Percentiles rank a stretch among this genome's conserved stretches.
Evolutionary conservation across 2,113 vertebrate genomes (phyloP).

Genomic region (Salminus brasiliensis): DNA sequence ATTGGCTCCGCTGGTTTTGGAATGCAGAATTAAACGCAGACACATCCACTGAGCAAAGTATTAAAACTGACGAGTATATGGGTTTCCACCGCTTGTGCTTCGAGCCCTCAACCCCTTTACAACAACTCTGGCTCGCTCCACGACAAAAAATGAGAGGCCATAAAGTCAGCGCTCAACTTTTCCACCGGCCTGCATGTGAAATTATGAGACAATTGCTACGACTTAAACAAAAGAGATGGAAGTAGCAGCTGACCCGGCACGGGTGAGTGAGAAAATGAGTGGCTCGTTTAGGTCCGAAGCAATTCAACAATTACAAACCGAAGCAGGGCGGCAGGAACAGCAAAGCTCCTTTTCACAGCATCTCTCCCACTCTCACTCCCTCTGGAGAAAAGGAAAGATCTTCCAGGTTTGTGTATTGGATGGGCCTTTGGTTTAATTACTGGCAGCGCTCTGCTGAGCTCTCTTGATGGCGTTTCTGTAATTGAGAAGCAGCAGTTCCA

Average conservation of each 20-base stretch:
- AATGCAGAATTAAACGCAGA: conserved; percentile 71
- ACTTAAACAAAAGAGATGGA: conserved; percentile 71
- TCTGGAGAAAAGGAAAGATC: conserved; percentile 41
- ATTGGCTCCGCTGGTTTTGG: conserved; percentile 63
- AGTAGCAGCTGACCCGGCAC: conserved; percentile 66
- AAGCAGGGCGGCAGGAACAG: conserved; percentile 55
- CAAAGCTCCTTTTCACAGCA: conserved; percentile 53
- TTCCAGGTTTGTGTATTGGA: conserved; percentile 57
- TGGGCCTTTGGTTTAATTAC: conserved; percentile 62
- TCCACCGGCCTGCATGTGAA: conserved; percentile 67
- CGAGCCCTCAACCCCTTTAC: conserved; percentile 63
- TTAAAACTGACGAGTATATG: conserved; percentile 65
- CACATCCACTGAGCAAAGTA: conserved; percentile 65
- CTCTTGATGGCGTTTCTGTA: conserved; percentile 61
- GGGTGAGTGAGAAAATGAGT: conserved; percentile 62
- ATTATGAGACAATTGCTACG: conserved; percentile 68
- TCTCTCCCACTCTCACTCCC: conserved; percentile 29
- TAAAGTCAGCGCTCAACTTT: conserved; percentile 73
- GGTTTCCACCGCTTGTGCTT: conserved; percentile 60
- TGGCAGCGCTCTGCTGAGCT: conserved; percentile 47
- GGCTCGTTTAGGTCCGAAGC: conserved; percentile 57
- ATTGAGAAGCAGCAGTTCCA: conserved; percentile 61
- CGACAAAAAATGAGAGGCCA: conserved; percentile 59
- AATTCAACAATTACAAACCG: conserved; percentile 56
- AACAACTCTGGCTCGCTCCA: conserved; percentile 59